phyloP scores from a whole-genome alignment of 2,113 vertebrate species.

The Ctenomys sociabilis region DNA sequence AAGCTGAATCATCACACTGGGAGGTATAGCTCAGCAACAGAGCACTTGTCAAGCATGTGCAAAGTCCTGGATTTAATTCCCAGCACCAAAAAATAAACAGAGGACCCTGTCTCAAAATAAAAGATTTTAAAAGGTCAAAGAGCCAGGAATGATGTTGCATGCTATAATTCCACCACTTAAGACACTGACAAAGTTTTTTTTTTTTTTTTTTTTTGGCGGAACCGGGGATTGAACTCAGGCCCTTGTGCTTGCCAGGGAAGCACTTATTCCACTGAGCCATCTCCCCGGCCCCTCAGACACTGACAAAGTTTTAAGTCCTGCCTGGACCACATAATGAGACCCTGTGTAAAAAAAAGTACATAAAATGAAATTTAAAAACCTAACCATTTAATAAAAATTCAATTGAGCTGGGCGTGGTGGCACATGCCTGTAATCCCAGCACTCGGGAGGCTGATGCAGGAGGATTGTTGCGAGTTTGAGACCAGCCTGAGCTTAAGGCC shows the following conservation, averaged over 20 bases:
- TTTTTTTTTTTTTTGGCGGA: too few relatives aligned
- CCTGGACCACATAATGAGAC: neutral
- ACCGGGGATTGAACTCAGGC: too few relatives aligned
- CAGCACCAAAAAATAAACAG: neutral
- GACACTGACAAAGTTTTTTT: neutral
- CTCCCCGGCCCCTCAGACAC: too few relatives aligned
- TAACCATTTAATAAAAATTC: too few relatives aligned
- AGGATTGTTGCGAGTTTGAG: too few relatives aligned
- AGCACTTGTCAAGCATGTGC: neutral
- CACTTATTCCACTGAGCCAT: too few relatives aligned
- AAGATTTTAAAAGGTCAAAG: neutral
- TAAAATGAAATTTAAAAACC: too few relatives aligned
- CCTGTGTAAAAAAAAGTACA: neutral
- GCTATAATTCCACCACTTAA: neutral
- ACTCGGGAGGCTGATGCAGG: too few relatives aligned
- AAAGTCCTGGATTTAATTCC: neutral
- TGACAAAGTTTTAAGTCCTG: neutral
- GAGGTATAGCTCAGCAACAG: neutral
- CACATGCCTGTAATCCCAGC: too few relatives aligned
- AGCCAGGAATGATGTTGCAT: neutral
- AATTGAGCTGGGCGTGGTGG: too few relatives aligned
- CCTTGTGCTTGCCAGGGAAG: too few relatives aligned
- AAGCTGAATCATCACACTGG: neutral
- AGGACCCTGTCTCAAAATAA: neutral
- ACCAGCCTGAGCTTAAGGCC: too few relatives aligned